Conservation (phyloP, 2,113 vertebrate species). For the Ptilonorhynchus violaceus region DNA sequence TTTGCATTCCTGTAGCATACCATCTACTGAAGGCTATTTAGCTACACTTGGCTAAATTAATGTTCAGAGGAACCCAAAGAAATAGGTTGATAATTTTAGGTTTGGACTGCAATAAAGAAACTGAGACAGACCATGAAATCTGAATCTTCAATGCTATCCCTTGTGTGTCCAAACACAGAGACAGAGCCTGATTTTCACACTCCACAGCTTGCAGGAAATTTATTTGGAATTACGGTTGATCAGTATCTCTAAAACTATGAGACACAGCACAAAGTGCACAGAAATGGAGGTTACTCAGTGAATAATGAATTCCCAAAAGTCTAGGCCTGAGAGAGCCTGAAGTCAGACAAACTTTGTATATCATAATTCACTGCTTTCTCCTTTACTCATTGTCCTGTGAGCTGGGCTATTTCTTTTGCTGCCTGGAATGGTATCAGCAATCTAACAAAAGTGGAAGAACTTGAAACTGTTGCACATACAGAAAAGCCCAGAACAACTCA, state of each 20-base stretch:
- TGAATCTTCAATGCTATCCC: background rate
- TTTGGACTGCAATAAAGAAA: background rate
- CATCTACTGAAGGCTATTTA: background rate
- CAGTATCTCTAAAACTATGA: background rate
- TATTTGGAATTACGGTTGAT: background rate
- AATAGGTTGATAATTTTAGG: background rate
- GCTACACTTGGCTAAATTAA: background rate
- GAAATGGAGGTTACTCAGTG: background rate
- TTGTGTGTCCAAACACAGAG: background rate
- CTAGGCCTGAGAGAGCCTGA: background rate
- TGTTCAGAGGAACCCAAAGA: background rate
- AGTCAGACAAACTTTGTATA: background rate
- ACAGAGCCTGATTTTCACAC: background rate
- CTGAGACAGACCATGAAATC: slow-evolving; percentile 17
- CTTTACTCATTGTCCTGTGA: background rate
- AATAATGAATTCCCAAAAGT: background rate
- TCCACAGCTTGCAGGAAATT: background rate
- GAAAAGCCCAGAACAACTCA: background rate
- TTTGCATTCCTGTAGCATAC: background rate
- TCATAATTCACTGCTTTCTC: background rate
- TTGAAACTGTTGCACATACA: background rate
- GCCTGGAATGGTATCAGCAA: background rate
- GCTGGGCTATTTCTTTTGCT: background rate
- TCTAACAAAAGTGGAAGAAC: background rate
- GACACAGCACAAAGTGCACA: background rate